Evolutionary conservation across 2,888 invertebrate genomes (phyloP), one percentile per base, ranked within the genome.

Genomic region (Gerris lacustris): DNA sequence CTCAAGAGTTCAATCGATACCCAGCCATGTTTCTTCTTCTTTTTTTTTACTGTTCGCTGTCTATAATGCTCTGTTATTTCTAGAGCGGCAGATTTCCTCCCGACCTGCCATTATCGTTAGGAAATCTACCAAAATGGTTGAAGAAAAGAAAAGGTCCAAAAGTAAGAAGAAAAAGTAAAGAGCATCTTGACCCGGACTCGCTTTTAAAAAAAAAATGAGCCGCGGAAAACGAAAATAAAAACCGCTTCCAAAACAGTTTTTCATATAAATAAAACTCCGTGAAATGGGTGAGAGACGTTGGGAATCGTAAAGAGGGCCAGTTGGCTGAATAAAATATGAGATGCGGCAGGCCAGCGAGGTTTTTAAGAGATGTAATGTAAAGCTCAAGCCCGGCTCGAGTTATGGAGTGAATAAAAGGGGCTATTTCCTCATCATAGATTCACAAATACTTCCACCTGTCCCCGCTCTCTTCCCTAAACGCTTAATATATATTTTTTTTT

Each of bases 321-420:
- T 55, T 55, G 15, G 55, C 55, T 55, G 55, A 55, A 55, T 55
- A 55, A 55, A 55, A 55, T 55, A 55, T 55, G 15, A 55, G 55
- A 55, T 55, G 11, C 15, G 31, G 31, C 31, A 31, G 31, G 4
- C 31, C 9, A 55, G 55, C 15, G 55, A 55, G 55, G 55, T 55
- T 55, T 55, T 55, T 11, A 55, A 55, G 15, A 55, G 15, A 15
- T 55, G 31, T 31, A 31, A 31, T 31, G 31, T 31, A 2, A 31
- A 31, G 31, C 31, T 31, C 31, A 31, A 31, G 55, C 15, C 15
- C 55, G 55, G 55, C 2, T 55, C 55, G 15, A 55, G 55, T 55
- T 55, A 11, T 55, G 15, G 5, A 15, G 55, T 55, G 9, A 11
- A 55, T 55, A 55, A 55, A 55, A 55, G 55, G 4, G 15, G 15